Conservation (phyloP, 92 coral and sea anemone genomes). For the Porites rus region DNA sequence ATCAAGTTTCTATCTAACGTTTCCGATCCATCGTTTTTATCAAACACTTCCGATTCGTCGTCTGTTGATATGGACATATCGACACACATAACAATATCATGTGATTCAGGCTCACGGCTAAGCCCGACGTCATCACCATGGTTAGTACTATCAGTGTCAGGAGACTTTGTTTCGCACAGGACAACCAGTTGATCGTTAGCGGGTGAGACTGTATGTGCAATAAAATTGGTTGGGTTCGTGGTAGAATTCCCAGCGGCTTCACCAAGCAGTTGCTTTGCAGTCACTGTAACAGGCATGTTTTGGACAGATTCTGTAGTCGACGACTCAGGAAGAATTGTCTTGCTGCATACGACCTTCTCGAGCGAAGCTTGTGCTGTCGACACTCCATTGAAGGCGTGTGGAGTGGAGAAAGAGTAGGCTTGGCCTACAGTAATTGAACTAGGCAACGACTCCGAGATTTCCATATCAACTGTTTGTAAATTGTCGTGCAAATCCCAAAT, state of each 20-base stretch:
- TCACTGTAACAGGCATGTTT: neutral
- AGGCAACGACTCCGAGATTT: neutral
- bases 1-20: neutral
- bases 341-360: neutral
- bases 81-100: neutral
- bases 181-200: neutral
- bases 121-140: neutral
- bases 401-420: neutral
- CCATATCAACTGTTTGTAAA: conserved; percentile 7
- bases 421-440: conserved; percentile 7
- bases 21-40: neutral
- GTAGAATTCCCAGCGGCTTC: neutral
- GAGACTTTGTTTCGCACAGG: neutral
- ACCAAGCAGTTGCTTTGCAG: neutral
- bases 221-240: neutral
- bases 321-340: neutral
- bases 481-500: neutral
- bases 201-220: no score
- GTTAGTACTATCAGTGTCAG: neutral
- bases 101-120: neutral
- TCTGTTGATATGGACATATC: conserved; percentile 1
- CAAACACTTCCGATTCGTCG: neutral
- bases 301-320: neutral
- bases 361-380: neutral
- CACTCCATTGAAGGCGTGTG: no score